These are phyloP conservation scores for Cyprinus carpio DNA, from an alignment of 2,113 vertebrate species.

Conservation along the genomic window DNA sequence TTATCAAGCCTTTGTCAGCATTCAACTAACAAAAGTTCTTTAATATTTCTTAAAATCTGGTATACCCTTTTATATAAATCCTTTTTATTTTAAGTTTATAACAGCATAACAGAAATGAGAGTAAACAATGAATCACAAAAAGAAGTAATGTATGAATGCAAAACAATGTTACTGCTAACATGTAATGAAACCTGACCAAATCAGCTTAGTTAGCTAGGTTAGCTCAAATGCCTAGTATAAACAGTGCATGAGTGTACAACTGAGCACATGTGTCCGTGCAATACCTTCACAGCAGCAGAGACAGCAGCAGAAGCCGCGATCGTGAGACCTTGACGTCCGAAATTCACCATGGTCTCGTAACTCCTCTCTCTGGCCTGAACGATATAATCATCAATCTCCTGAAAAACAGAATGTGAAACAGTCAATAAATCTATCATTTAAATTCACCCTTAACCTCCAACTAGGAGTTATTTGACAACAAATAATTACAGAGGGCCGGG, in stretches of 20 bases:
- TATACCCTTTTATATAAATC: not conserved
- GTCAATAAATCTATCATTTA: not conserved
- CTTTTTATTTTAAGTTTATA: not conserved
- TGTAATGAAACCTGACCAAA: constrained; percentile 7
- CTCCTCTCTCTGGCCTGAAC: constrained; percentile 86
- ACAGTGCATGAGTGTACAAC: not conserved
- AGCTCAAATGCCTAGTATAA: constrained; percentile 9
- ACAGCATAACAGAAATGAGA: not conserved
- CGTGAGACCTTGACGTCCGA: constrained; percentile 84
- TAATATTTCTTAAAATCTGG: not conserved
- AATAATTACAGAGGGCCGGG: not conserved
- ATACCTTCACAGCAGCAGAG: constrained; percentile 85
- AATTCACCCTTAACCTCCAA: not conserved
- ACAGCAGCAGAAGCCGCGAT: constrained; percentile 85
- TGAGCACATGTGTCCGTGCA: not conserved
- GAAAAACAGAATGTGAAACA: constrained; percentile 19
- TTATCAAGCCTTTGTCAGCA: too few species aligned
- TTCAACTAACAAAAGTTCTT: not conserved
- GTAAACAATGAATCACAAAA: not conserved
- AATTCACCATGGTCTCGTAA: constrained; percentile 88
- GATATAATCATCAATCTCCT: constrained; percentile 90
- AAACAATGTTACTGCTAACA: not conserved
- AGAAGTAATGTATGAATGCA: not conserved
- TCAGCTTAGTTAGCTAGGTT: not conserved
- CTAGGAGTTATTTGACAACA: not conserved